phyloP scores from a whole-genome alignment of 2,797 vertebrate species.

The Martes flavigula region DNA sequence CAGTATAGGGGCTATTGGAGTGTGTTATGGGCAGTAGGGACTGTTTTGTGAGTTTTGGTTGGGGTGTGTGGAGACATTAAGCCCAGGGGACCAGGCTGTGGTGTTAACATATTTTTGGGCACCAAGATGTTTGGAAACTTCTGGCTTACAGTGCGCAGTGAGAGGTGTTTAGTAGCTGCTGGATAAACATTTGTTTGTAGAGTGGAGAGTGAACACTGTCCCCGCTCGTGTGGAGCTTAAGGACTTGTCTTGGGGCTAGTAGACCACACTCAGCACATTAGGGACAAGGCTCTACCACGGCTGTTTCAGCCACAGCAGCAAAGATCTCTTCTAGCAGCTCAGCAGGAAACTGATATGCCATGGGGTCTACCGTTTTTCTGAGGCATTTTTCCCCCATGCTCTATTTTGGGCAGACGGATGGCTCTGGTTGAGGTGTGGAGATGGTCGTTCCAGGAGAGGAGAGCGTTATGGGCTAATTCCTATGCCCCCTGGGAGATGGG shows the following conservation, averaged over 20 bases:
- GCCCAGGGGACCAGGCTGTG: background rate
- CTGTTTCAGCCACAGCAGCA: accelerated
- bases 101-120: background rate
- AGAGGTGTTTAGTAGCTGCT: accelerated
- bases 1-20: accelerated
- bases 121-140: background rate
- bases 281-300: accelerated
- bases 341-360: accelerated
- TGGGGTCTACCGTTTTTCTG: background rate
- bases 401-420: background rate
- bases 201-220: background rate
- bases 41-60: background rate
- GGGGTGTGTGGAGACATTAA: accelerated
- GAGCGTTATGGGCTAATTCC: background rate
- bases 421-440: background rate
- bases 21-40: background rate
- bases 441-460: background rate
- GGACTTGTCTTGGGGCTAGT: accelerated
- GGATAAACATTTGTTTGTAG: too few species aligned
- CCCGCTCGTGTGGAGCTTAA: background rate
- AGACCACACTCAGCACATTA: background rate
- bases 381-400: background rate
- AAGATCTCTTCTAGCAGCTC: background rate
- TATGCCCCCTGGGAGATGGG: background rate
- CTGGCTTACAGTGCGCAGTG: accelerated